phyloP scores from a whole-genome alignment of 92 coral and sea anemone species.

The Bergia puertoricense region DNA sequence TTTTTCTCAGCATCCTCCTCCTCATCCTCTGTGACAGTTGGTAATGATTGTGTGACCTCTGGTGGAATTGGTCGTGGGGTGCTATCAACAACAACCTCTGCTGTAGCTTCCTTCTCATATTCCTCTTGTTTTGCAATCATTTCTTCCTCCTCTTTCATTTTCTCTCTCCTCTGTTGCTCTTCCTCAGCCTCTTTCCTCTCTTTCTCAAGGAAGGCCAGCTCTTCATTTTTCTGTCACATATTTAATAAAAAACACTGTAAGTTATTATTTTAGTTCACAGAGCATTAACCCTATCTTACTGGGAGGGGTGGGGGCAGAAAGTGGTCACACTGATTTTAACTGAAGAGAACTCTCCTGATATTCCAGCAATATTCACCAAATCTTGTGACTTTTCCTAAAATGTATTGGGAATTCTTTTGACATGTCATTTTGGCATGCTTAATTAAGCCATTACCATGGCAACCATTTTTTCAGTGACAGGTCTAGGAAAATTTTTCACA shows the following conservation, averaged over 20 bases:
- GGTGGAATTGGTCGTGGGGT: slow-evolving; percentile 95
- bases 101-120: slow-evolving; percentile 80
- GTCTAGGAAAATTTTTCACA: too few species aligned
- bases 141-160: slow-evolving; percentile 91
- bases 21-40: slow-evolving; percentile 94
- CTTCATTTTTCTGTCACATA: slow-evolving; percentile 68
- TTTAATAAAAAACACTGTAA: neutral
- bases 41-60: slow-evolving; percentile 79
- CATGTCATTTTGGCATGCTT: too few species aligned
- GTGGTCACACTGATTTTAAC: too few species aligned
- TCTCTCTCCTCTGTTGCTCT: slow-evolving; percentile 60
- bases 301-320: too few species aligned
- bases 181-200: slow-evolving; percentile 72
- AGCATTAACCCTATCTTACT: too few species aligned
- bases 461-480: too few species aligned
- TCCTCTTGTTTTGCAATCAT: slow-evolving; percentile 81
- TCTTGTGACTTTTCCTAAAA: too few species aligned
- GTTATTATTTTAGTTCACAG: neutral
- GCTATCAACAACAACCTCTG: slow-evolving; percentile 72
- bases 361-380: too few species aligned
- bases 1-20: slow-evolving; percentile 51
- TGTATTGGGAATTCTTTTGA: too few species aligned
- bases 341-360: too few species aligned
- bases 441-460: too few species aligned
- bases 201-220: slow-evolving; percentile 51